Base-by-base conservation (phyloP, 2,888 invertebrate genomes). In the Xanthia togata region DNA sequence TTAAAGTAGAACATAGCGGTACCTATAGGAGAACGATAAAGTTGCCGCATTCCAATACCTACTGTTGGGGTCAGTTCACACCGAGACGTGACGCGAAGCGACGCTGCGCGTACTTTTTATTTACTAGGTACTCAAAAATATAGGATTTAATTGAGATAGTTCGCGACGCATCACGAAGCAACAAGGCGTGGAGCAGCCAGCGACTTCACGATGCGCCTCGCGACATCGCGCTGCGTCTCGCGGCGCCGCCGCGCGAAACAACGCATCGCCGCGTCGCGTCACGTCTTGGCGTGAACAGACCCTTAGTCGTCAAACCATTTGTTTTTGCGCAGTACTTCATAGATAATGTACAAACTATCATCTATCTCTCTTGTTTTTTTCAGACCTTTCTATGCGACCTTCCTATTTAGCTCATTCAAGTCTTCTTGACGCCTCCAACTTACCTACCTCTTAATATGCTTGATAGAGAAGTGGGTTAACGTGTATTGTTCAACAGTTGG, bases 1-100 rank as follows among this genome's bases (percentile, higher is more conserved):
- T 76, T 63, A 76, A 81, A 78, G 77, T 81, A 75, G 77, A 83
- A 83, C 79, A 70, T 83, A 79, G 73, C 81, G 79, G 81, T 83
- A n/a, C n/a, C n/a, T n/a, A 73, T 65, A 53, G 8, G 31, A 70
- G 31, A 68, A 73, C 68, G 67, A 84, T 78, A 59, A 82, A 57
- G 31, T 69, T 59, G 41, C 73, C 70, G 73, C 81, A 78, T 77
- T 82, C 69, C 38, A 62, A 59, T 70, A 38, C 26, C 50, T 69
- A 60, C 76, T 68, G 62, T 71, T 60, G 31, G 31, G 31, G 31
- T 31, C 31, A 31, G 31, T 31, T 31, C 31, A 31, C 31, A 31
- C 31, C 31, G 31, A 31, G 31, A 31, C 31, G 31, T 31, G 31
- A 31, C 31, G 31, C 31, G 31, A 31, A 31, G 31, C 31, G 31